These are phyloP conservation scores for Muscidifurax raptorellus DNA, from an alignment of 1,140 invertebrate genomes.

Conservation along the genomic window DNA sequence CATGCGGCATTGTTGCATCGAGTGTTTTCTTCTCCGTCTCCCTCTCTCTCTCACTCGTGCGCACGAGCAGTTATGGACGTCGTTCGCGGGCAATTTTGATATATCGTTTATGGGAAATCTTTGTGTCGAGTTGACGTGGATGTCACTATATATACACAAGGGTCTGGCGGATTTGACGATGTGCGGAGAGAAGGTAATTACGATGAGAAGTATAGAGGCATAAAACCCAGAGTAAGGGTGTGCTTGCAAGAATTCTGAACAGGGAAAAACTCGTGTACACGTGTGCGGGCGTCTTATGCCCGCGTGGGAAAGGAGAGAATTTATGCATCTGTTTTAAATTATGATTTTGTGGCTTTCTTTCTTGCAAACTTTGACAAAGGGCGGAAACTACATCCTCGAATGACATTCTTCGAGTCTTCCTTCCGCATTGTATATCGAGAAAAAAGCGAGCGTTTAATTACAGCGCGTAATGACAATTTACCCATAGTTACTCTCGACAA, in stretches of 20 bases:
- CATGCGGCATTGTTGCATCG: neutral
- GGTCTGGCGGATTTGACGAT: neutral
- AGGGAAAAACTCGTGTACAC: neutral
- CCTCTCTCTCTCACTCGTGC: neutral
- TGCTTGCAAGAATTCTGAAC: neutral
- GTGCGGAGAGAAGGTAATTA: neutral
- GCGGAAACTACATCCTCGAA: neutral
- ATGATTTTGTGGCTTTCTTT: neutral
- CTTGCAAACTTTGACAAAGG: neutral
- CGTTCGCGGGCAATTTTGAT: slow-evolving; percentile 16
- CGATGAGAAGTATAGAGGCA: neutral
- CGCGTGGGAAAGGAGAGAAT: neutral
- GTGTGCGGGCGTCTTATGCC: too few species aligned
- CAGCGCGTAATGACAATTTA: slow-evolving; percentile 29
- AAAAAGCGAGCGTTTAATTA: neutral
- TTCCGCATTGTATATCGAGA: neutral
- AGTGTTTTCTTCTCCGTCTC: neutral
- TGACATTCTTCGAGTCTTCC: neutral
- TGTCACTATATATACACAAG: neutral
- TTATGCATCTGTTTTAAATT: neutral
- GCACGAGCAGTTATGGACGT: slow-evolving; percentile 6
- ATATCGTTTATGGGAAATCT: slow-evolving; percentile 41
- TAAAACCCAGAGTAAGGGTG: neutral
- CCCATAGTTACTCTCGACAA: neutral
- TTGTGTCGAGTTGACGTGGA: neutral